phyloP scores from a whole-genome alignment of 2,888 invertebrate species.

The Aspidapion aeneum region DNA sequence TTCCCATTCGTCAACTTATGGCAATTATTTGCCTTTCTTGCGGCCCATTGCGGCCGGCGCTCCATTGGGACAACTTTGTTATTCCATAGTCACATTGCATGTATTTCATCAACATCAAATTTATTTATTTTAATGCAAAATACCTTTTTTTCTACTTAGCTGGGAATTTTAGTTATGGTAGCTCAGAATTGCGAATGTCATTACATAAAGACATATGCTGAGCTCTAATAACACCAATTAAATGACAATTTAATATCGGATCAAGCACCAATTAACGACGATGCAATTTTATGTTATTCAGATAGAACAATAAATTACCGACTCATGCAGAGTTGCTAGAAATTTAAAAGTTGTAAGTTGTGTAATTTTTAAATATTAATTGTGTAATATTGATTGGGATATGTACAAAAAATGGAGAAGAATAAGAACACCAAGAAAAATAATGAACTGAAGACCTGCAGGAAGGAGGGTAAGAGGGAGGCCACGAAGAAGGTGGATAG shows the following conservation, averaged over 20 bases:
- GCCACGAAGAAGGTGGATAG: too few species aligned
- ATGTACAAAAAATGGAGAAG: too few species aligned
- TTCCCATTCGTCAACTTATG: background rate
- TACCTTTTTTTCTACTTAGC: background rate
- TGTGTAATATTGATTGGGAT: too few species aligned
- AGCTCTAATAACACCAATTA: background rate
- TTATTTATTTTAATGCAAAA: background rate
- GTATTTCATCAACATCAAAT: background rate
- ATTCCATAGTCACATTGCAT: background rate
- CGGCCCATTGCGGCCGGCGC: too few species aligned
- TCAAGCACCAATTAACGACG: background rate
- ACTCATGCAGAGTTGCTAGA: too few species aligned
- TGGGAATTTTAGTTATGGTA: background rate
- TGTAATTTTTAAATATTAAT: too few species aligned
- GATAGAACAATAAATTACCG: too few species aligned
- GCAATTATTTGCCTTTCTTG: background rate
- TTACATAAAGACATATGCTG: background rate
- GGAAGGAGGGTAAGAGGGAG: too few species aligned
- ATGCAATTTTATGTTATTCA: background rate
- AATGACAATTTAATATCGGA: background rate
- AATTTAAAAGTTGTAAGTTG: too few species aligned
- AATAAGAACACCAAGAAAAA: too few species aligned
- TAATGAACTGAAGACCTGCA: too few species aligned
- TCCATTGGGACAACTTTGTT: background rate
- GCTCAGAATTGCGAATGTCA: background rate